A percentile compares a stretch with the other conserved stretches of the same genome.
Conservation (phyloP, 2,888 invertebrate genomes). For the Abrostola triplasia region DNA sequence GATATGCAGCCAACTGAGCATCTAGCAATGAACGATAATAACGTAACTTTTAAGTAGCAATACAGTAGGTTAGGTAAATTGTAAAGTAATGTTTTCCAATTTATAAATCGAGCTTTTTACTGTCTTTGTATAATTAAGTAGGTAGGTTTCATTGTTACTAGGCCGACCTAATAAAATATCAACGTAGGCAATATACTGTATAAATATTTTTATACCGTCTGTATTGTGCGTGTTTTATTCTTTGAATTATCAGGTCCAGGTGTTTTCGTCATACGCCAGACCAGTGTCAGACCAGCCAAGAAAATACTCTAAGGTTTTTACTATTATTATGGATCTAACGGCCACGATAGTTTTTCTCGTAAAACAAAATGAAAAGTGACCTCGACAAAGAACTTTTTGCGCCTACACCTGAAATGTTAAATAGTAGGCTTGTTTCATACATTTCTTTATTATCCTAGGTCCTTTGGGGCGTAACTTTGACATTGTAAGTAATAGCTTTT, state of each 20-base stretch:
- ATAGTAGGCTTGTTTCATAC: slow-evolving; percentile 15
- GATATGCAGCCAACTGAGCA: too few species aligned
- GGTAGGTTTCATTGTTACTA: too few species aligned
- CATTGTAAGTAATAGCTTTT: slow-evolving; percentile 1
- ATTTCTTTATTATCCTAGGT: slow-evolving; percentile 27
- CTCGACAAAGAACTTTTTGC: slow-evolving; percentile 30
- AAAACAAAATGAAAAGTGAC: slow-evolving; percentile 17
- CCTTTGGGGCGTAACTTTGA: slow-evolving; percentile 20
- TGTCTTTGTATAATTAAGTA: too few species aligned
- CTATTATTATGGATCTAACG: slow-evolving; percentile 6
- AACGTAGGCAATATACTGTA: too few species aligned
- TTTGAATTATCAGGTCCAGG: slow-evolving; percentile 7
- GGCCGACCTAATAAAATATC: too few species aligned
- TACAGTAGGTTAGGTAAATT: not conserved
- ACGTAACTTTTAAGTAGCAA: not conserved
- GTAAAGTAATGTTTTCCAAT: not conserved
- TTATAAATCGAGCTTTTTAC: too few species aligned
- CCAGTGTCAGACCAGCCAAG: slow-evolving; percentile 17
- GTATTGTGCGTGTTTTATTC: not conserved
- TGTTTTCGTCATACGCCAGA: slow-evolving; percentile 12
- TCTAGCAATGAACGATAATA: too few species aligned
- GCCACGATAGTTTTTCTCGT: slow-evolving; percentile 15
- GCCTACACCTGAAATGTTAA: slow-evolving; percentile 6
- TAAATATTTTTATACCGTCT: not conserved
- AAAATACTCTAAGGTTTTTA: slow-evolving; percentile 7